Conservation (phyloP, 2,113 vertebrate species). For the Mustelus asterias region DNA sequence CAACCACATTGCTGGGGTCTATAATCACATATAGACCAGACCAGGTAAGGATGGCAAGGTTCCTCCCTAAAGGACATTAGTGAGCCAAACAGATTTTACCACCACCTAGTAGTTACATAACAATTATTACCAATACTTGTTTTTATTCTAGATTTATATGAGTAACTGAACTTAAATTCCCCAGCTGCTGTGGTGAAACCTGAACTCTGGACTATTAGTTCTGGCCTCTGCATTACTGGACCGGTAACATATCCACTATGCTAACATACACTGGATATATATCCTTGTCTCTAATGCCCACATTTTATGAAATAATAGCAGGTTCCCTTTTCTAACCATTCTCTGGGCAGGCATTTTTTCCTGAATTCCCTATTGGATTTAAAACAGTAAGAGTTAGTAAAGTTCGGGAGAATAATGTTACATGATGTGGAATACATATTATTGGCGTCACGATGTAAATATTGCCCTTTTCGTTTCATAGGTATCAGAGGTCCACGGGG, state of each 20-base stretch:
- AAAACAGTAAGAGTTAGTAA: background rate
- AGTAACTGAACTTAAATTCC: background rate
- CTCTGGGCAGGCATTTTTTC: background rate
- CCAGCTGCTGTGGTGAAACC: background rate
- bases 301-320: background rate
- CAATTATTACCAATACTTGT: background rate
- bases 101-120: background rate
- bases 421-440: background rate
- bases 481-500: constrained; percentile 56
- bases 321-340: background rate
- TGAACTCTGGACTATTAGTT: background rate
- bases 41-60: background rate
- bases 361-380: background rate
- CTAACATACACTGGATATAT: background rate
- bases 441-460: background rate
- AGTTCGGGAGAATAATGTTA: background rate
- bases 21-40: background rate
- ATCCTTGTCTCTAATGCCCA: background rate
- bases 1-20: too few relatives aligned
- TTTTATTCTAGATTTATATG: background rate
- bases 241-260: too few relatives aligned
- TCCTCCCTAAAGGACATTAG: background rate
- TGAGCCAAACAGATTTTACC: too few relatives aligned
- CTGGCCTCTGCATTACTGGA: background rate
- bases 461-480: background rate